A percentile compares a stretch with the other conserved stretches of the same genome.
Conservation (phyloP, 2,888 invertebrate species). For the Cosmia pyralina region DNA sequence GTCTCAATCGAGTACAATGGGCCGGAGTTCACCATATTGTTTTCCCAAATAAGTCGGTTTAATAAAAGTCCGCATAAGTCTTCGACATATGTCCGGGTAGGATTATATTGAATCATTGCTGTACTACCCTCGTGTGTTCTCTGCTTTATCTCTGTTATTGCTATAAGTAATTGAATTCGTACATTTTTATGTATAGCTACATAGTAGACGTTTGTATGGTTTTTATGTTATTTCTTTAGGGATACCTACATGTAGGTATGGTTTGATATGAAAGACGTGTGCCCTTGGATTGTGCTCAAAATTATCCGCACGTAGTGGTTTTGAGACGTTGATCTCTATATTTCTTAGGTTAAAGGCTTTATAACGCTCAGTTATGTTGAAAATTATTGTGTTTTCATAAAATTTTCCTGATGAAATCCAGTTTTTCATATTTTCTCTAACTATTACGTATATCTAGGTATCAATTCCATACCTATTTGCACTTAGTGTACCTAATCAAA, state of each 20-base stretch:
- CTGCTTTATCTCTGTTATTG: slow-evolving; percentile 69
- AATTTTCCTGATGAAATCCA: background rate
- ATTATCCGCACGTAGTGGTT: slow-evolving; percentile 46
- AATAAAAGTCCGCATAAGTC: slow-evolving; percentile 83
- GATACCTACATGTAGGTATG: slow-evolving; percentile 34
- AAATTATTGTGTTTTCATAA: background rate
- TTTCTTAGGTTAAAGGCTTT: slow-evolving; percentile 4
- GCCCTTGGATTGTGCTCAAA: slow-evolving; percentile 34
- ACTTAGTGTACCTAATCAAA: background rate
- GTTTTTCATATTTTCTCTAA: background rate
- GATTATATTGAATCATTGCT: slow-evolving; percentile 86
- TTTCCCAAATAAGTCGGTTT: slow-evolving; percentile 81
- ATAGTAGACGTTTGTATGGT: slow-evolving; percentile 38
- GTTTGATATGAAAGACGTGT: slow-evolving; percentile 51
- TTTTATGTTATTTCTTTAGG: slow-evolving; percentile 49
- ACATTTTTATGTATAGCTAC: slow-evolving; percentile 53
- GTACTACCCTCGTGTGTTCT: slow-evolving; percentile 70
- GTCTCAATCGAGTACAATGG: slow-evolving; percentile 63
- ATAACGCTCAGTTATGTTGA: background rate
- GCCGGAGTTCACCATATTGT: slow-evolving; percentile 69
- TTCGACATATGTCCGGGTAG: slow-evolving; percentile 81
- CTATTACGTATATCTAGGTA: background rate
- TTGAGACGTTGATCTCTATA: slow-evolving; percentile 21
- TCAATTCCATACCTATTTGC: background rate
- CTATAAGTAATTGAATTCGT: slow-evolving; percentile 68